phyloP scores from a whole-genome alignment of 2,113 vertebrate genomes.

The Chaetodon auriga region DNA sequence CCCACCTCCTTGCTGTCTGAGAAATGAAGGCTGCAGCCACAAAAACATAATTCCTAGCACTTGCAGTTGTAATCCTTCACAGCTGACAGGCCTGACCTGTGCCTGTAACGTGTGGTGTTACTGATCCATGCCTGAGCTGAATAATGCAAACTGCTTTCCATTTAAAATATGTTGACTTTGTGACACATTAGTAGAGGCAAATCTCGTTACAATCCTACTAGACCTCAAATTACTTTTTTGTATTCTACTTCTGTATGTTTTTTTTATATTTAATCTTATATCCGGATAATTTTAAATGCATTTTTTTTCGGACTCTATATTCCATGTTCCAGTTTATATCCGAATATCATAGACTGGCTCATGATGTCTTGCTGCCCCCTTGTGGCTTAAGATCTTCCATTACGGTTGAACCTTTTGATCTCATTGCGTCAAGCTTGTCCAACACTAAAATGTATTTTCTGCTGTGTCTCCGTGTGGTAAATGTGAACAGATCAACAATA shows the following conservation, averaged over 20 bases:
- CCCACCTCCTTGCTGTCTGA: conserved; percentile 6
- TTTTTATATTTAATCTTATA: neutral
- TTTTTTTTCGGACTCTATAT: neutral
- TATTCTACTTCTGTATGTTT: neutral
- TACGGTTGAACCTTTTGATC: conserved; percentile 6
- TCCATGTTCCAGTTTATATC: neutral
- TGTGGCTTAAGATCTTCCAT: conserved; percentile 3
- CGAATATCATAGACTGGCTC: neutral
- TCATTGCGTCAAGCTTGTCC: neutral
- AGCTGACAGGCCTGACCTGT: neutral
- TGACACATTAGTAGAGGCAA: neutral
- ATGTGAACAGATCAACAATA: neutral
- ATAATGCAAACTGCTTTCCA: neutral
- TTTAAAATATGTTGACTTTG: neutral
- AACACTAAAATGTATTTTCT: neutral
- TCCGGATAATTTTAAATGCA: neutral
- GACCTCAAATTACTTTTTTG: neutral
- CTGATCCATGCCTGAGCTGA: neutral
- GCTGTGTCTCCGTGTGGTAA: neutral
- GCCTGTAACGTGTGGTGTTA: neutral
- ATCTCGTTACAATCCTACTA: neutral
- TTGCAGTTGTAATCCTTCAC: neutral
- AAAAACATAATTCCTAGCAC: neutral
- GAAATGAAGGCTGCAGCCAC: conserved; percentile 14
- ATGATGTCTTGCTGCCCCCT: conserved; percentile 53